Percentiles rank a stretch among this genome's conserved stretches.
Conservation (phyloP, 2,888 invertebrate species). For the Callimorpha dominula region DNA sequence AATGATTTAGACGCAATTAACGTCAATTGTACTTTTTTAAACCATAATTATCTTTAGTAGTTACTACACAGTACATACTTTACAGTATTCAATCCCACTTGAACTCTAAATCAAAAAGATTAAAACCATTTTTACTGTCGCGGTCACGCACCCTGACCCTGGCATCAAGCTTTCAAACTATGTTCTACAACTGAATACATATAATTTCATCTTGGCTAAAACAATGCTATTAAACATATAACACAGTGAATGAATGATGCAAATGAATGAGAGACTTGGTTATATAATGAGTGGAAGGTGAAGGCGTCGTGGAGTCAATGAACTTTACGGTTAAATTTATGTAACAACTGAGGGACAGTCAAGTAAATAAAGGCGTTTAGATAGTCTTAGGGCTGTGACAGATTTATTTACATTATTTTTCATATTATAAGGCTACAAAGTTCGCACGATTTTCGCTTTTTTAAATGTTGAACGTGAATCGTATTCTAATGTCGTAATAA, state of each 20-base stretch:
- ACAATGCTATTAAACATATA: conserved; percentile 6
- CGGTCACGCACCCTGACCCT: conserved; percentile 18
- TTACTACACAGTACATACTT: background rate
- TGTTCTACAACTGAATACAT: background rate
- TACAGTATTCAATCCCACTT: background rate
- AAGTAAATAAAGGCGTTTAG: background rate
- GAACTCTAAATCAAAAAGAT: conserved; percentile 5
- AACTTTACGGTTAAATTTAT: background rate
- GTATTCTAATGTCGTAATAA: no score
- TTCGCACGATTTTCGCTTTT: no score
- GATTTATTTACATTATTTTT: background rate
- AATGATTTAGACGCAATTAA: background rate
- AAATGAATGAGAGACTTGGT: conserved; percentile 3
- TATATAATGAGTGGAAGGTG: conserved; percentile 9
- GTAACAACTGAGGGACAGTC: background rate
- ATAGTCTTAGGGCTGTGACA: background rate
- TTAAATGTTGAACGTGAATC: no score
- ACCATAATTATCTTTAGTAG: background rate
- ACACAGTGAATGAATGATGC: background rate
- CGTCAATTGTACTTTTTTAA: no score
- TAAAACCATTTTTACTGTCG: background rate
- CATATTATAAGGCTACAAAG: no score
- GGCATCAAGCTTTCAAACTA: conserved; percentile 14
- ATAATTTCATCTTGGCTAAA: background rate
- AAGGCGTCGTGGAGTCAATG: background rate